phyloP scores from a whole-genome alignment of 2,797 vertebrate species.

The Synaphobranchus kaupii region DNA sequence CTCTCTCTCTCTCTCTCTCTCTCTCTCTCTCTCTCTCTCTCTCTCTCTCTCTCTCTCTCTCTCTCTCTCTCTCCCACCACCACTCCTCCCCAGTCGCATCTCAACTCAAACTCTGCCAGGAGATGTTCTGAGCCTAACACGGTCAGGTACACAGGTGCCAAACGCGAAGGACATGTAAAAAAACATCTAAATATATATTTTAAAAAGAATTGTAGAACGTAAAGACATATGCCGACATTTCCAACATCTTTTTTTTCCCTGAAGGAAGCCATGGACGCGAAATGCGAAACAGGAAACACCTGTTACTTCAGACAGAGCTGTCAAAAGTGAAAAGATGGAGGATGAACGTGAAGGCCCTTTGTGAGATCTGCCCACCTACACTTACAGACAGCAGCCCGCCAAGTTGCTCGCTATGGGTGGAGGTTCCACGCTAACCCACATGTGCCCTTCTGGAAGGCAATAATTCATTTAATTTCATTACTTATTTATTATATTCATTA shows the following conservation, averaged over 20 bases:
- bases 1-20: constrained; percentile 13
- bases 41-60: neutral
- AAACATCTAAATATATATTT: neutral
- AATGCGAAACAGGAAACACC: constrained; percentile 56
- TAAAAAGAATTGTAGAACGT: neutral
- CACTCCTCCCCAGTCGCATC: neutral
- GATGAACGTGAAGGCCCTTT: constrained; percentile 25
- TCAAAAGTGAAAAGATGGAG: constrained; percentile 36
- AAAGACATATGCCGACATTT: constrained; percentile 46
- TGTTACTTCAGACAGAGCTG: constrained; percentile 57
- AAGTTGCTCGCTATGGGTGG: neutral
- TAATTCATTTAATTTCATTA: neutral
- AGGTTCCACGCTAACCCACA: neutral
- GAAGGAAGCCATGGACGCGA: constrained; percentile 42
- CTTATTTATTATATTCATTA: neutral
- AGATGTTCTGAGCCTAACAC: constrained; percentile 16
- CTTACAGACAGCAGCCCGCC: neutral
- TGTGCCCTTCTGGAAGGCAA: neutral
- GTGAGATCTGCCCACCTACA: constrained; percentile 26
- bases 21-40: constrained; percentile 7
- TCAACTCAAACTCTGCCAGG: constrained; percentile 12
- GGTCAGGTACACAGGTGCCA: neutral
- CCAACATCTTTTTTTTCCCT: constrained; percentile 27
- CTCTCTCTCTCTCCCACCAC: constrained; percentile 38
- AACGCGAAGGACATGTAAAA: neutral